Base-by-base conservation (phyloP, 2,888 invertebrate genomes). In the Argyra leucocephala region DNA sequence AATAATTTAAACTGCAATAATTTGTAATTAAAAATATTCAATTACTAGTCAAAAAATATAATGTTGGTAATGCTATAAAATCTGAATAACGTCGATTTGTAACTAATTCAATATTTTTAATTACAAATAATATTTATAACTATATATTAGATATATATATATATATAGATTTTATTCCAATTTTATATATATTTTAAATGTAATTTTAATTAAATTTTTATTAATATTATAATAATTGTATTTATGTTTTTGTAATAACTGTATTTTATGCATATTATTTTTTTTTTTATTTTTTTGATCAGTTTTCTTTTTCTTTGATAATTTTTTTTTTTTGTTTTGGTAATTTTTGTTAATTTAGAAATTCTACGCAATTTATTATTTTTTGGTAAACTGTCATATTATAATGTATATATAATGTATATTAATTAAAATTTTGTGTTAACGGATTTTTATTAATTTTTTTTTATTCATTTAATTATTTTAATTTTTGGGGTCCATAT, bases 41-140 rank as follows among this genome's bases (percentile, higher is more conserved):
- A n/a, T n/a, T n/a, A n/a, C n/a, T n/a, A n/a, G n/a, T n/a, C n/a
- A n/a, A n/a, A n/a, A n/a, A n/a, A n/a, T n/a, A n/a, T 65, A 86
- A 85, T 22, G 85, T 83, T 12, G 85, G 81, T 57, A 73, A 71
- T 3, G 70, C 66, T 0, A 88, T 83, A 72, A 88, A 88, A 74
- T 91, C 91, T 0, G 91, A 91, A 75, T 86, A 90, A 61, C 91
- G 82, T 9, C 81, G 78, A 70, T 81, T 81, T 36, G 87, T 86
- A n/a, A n/a, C n/a, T n/a, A n/a, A n/a, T n/a, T n/a, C n/a, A n/a
- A n/a, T n/a, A n/a, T n/a, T n/a, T n/a, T n/a, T n/a, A n/a, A n/a
- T n/a, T n/a, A n/a, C n/a, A n/a, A n/a, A n/a, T n/a, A n/a, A n/a
- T n/a, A n/a, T n/a, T n/a, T n/a, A n/a, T n/a, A n/a, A n/a, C n/a